Evolutionary conservation across 2,113 vertebrate species (phyloP).

Genomic region (Ptychochromis oligacanthus): DNA sequence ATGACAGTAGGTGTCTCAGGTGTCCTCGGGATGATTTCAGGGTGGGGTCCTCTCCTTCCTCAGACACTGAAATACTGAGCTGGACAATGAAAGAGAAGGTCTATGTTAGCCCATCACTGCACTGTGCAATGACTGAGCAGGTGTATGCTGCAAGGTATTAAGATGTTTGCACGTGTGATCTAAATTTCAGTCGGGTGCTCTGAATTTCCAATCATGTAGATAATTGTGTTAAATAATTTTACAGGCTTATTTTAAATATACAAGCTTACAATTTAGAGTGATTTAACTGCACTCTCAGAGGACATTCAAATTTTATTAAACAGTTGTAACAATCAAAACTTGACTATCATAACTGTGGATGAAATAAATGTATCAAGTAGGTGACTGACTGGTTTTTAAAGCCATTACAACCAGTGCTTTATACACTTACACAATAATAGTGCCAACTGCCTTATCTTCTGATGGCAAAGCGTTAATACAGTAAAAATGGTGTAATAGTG

Average conservation of each 20-base stretch:
- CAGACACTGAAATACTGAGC: conserved; percentile 58
- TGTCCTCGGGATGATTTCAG: conserved; percentile 60
- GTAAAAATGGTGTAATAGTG: background rate
- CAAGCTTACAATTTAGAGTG: background rate
- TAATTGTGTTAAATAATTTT: background rate
- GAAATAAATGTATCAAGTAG: background rate
- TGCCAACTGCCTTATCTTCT: background rate
- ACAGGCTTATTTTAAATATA: background rate
- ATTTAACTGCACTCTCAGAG: background rate
- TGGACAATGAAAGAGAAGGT: conserved; percentile 47
- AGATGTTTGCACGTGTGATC: background rate
- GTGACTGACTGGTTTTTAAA: background rate
- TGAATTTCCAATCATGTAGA: background rate
- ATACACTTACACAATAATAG: background rate
- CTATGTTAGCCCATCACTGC: conserved; percentile 5
- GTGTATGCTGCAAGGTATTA: background rate
- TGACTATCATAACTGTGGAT: background rate
- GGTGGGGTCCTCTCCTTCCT: conserved; percentile 65
- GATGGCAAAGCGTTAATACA: background rate
- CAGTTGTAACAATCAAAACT: background rate
- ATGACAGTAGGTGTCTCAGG: conserved; percentile 57
- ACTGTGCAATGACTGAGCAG: conserved; percentile 37
- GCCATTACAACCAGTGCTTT: background rate
- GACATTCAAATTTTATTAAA: background rate
- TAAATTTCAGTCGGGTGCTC: background rate